Percentiles rank a stretch among this genome's conserved stretches.
These are phyloP conservation scores for Lagopus leucura DNA, from an alignment of 2,113 vertebrate species.

Conservation along the genomic window DNA sequence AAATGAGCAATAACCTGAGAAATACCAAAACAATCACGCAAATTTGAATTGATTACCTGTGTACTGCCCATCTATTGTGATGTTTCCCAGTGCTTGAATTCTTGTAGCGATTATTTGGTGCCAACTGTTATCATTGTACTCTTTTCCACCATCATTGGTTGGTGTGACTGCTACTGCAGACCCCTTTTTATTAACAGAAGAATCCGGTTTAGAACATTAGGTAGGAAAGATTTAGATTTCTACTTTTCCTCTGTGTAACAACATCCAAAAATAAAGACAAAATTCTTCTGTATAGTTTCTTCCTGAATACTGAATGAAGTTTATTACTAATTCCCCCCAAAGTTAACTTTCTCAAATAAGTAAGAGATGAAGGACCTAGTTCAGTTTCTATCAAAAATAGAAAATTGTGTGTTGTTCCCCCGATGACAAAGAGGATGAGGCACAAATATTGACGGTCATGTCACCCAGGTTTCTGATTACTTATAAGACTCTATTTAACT, in stretches of 20 bases:
- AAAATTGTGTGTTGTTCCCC: background rate
- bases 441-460: background rate
- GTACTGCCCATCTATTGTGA: constrained; percentile 87
- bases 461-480: background rate
- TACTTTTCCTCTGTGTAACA: background rate
- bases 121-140: constrained; percentile 89
- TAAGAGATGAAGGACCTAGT: background rate
- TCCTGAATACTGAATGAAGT: background rate
- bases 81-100: constrained; percentile 84
- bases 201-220: constrained; percentile 25
- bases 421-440: background rate
- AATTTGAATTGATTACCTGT: constrained; percentile 78
- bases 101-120: constrained; percentile 86
- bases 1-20: background rate
- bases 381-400: background rate
- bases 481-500: background rate
- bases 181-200: constrained; percentile 79
- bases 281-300: background rate
- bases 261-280: background rate
- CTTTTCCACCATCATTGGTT: constrained; percentile 81
- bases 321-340: background rate
- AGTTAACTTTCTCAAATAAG: constrained; percentile 28
- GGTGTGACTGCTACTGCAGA: constrained; percentile 86
- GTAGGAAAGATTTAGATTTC: background rate
- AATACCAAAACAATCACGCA: background rate